Evolutionary conservation across 2,797 vertebrate species (phyloP).

Genomic region (Smutsia temminckii): DNA sequence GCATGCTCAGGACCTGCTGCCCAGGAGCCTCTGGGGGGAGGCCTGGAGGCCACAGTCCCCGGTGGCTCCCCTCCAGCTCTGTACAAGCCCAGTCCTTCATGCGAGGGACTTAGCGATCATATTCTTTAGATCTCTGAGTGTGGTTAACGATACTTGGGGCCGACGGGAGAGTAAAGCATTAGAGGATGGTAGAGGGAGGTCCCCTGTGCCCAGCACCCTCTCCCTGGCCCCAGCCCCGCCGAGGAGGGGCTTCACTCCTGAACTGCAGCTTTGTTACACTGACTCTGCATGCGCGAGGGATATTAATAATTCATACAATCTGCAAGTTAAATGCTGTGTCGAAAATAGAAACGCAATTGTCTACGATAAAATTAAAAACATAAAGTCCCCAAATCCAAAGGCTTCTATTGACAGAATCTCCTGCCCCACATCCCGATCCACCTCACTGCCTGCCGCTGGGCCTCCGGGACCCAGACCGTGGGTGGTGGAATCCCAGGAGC

Average conservation of each 20-base stretch:
- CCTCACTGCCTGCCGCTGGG: not conserved
- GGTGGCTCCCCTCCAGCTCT: not conserved
- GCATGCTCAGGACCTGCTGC: not conserved
- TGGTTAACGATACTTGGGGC: not conserved
- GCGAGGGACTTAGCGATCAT: not conserved
- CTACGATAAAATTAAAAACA: conserved; percentile 78
- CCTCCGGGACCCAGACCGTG: not conserved
- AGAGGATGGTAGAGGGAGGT: not conserved
- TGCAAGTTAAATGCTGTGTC: conserved; percentile 83
- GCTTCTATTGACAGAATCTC: conserved; percentile 70
- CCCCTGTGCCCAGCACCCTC: not conserved
- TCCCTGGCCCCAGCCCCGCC: not conserved
- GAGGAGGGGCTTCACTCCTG: conserved; percentile 17
- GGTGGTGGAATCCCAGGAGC: not conserved
- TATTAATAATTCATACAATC: conserved; percentile 80
- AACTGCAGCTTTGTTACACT: not conserved
- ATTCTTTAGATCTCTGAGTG: not conserved
- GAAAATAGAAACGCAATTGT: conserved; percentile 78
- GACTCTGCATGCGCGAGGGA: not conserved
- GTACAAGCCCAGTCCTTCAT: not conserved
- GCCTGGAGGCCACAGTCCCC: not conserved
- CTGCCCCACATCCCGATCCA: not conserved
- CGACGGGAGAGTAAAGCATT: not conserved
- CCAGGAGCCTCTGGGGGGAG: not conserved
- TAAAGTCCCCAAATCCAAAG: conserved; percentile 74